Evolutionary conservation across 1,140 invertebrate genomes (phyloP), one percentile per base, ranked within the genome.

Genomic region (Himalopsyche phryganea): DNA sequence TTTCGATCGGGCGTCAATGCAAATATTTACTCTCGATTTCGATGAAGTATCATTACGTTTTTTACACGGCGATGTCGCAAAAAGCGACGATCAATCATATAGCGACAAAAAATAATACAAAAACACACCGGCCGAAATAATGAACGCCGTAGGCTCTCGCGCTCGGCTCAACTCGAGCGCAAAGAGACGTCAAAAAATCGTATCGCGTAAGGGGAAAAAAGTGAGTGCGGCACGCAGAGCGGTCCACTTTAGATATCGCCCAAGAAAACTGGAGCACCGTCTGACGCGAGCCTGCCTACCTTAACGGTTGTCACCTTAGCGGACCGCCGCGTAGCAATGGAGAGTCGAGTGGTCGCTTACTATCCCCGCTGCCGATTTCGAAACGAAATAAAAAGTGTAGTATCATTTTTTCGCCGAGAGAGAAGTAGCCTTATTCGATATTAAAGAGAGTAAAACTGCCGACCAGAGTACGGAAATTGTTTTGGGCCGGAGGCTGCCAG

Each of bases 321-420:
- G 18, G 53, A 49, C 35, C 60, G 53, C 48, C 50, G 50, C 10
- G 15, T 23, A 50, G 35, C 50, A 58, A 61, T 50, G 50, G 60
- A 47, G 46, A 45, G 38, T 14, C 10, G 35, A 18, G 28, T n/a
- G 44, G 17, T 46, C 17, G 52, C 23, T 5, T 11, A n/a, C 18
- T 11, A 13, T 19, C 32, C 18, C 36, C 50, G 13, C 15, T 13
- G 9, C 23, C n/a, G 54, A 62, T 62, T 62, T 62, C 54, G 55
- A 62, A 62, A 62, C 50, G 54, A 58, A 62, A 62, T 54, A 62
- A 62, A 62, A 62, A 62, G 49, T 46, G 44, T 28, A 38, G 36
- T 42, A 42, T 19, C 19, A 15, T 20, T 51, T 52, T 52, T 42
- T 52, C 49, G 49, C 38, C 23, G 23, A 28, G 23, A 28, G 23